phyloP scores from a whole-genome alignment of 2,797 vertebrate species.

The Alcedo quadribrachys region DNA sequence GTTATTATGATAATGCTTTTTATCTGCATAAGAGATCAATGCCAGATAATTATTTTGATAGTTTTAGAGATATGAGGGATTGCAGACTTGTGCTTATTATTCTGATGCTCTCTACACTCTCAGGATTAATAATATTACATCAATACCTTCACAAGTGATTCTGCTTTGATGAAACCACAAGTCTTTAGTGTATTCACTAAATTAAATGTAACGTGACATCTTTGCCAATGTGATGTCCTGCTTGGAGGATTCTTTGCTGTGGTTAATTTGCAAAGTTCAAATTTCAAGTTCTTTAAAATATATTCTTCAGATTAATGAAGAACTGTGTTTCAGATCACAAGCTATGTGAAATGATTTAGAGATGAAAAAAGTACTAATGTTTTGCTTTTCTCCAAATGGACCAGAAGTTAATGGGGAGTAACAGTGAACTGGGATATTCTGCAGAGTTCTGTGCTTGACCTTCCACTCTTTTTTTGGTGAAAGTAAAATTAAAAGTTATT shows the following conservation, averaged over 20 bases:
- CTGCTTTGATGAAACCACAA: not conserved
- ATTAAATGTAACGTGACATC: not conserved
- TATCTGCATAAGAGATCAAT: not conserved
- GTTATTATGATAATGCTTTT: not conserved
- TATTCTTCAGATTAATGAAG: not conserved
- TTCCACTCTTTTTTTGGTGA: not conserved
- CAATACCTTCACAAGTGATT: not conserved
- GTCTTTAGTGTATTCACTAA: not conserved
- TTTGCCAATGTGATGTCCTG: not conserved
- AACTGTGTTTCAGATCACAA: not conserved
- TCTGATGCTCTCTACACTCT: not conserved
- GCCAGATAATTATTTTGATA: not conserved
- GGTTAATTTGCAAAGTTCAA: constrained; percentile 36
- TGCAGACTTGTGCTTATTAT: not conserved
- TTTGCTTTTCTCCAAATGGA: constrained; percentile 7
- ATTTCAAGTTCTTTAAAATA: constrained; percentile 7
- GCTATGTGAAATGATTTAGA: not conserved
- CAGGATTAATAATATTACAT: not conserved
- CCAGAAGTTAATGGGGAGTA: not conserved
- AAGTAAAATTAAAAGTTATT: not conserved
- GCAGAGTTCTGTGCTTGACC: not conserved
- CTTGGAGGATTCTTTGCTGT: not conserved
- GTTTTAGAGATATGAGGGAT: not conserved
- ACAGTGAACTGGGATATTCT: not conserved
- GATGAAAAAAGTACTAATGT: not conserved